A percentile compares a stretch with the other conserved stretches of the same genome.
Evolutionary conservation across 2,888 invertebrate species (phyloP).

Genomic region (Drosophila mimica): DNA sequence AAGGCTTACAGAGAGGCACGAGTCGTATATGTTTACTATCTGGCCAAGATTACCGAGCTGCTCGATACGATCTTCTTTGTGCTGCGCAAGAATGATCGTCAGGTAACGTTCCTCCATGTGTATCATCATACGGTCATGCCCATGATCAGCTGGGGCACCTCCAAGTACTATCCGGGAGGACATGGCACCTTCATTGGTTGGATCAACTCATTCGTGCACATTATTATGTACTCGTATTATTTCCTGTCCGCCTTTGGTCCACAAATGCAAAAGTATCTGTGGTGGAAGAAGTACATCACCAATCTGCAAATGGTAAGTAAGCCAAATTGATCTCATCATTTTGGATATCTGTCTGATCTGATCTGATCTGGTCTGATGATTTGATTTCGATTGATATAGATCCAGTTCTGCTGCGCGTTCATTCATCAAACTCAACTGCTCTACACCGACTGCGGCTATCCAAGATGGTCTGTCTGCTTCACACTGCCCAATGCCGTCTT

Average conservation of each 20-base stretch:
- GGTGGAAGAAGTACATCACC: slow-evolving; percentile 98
- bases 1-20: slow-evolving; percentile 90
- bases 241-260: slow-evolving; percentile 95
- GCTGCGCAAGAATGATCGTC: slow-evolving; percentile 94
- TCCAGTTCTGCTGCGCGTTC: slow-evolving; percentile 95
- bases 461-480: slow-evolving; percentile 92
- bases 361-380: neutral
- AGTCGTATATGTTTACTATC: slow-evolving; percentile 93
- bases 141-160: slow-evolving; percentile 95
- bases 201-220: slow-evolving; percentile 97
- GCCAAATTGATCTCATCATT: accelerated
- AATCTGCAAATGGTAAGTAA: slow-evolving; percentile 93
- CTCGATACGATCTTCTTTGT: slow-evolving; percentile 97
- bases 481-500: slow-evolving; percentile 96
- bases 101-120: slow-evolving; percentile 95
- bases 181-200: slow-evolving; percentile 94
- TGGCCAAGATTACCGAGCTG: slow-evolving; percentile 95
- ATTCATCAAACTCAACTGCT: slow-evolving; percentile 94
- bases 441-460: slow-evolving; percentile 95
- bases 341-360: neutral
- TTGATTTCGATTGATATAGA: slow-evolving; percentile 85
- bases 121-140: slow-evolving; percentile 99
- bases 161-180: slow-evolving; percentile 94
- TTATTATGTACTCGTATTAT: slow-evolving; percentile 97
- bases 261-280: slow-evolving; percentile 93